Percentiles rank a stretch among this genome's conserved stretches.
Conservation (phyloP, 2,797 vertebrate species). For the Anguilla marmorata region DNA sequence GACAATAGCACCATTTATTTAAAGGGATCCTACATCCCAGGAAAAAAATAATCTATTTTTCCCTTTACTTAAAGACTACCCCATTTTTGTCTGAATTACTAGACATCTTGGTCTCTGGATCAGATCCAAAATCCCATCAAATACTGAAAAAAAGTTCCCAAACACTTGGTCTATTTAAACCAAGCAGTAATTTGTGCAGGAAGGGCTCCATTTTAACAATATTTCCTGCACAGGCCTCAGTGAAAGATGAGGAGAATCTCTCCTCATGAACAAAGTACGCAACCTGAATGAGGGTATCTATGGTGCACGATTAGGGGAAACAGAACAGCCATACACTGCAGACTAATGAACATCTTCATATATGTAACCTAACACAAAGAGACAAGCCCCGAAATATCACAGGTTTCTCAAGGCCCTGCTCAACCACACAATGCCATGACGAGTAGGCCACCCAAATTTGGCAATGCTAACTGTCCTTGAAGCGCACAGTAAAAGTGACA, state of each 20-base stretch:
- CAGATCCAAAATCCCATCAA: not conserved
- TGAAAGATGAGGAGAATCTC: not conserved
- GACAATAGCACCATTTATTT: not conserved
- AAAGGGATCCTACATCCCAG: not conserved
- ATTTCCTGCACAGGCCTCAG: not conserved
- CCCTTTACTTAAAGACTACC: not conserved
- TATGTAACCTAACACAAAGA: not conserved
- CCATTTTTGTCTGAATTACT: not conserved
- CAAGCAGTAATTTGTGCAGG: not conserved
- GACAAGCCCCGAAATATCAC: not conserved
- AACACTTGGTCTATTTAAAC: not conserved
- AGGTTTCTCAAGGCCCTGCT: not conserved
- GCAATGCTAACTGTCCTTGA: not conserved
- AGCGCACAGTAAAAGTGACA: not conserved
- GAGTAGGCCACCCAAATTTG: not conserved
- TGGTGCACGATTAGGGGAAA: not conserved
- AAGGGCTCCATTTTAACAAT: not conserved
- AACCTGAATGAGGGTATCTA: not conserved
- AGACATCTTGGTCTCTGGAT: not conserved
- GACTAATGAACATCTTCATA: not conserved
- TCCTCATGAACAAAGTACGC: not conserved
- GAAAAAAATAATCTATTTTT: not conserved
- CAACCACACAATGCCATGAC: not conserved
- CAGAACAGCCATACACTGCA: not conserved
- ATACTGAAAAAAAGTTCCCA: not conserved